Base-by-base conservation (phyloP, 1,140 invertebrate species). In the Tribolium madens region DNA sequence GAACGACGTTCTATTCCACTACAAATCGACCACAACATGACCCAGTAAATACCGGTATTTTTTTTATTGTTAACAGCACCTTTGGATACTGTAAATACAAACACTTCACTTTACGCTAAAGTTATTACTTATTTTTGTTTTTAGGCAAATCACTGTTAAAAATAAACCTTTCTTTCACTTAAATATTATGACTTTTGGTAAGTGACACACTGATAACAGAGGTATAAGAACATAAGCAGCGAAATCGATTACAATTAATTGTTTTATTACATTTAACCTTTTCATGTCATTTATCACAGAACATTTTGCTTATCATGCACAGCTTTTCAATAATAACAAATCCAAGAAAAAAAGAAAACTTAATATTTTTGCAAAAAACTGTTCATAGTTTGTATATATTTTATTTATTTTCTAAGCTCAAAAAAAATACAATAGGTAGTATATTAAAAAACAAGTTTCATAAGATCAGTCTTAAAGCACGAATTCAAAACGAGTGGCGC, bases 21-120 rank as follows among this genome's bases (percentile, higher is more conserved):
- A 57, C 2, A 10, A 42, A 70, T 10, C 15, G 12, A 17, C 71
- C 5, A 73, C 31, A 73, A 5, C 50, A 73, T 73, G 71, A 73
- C 71, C 50, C 71, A 73, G 71, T 73, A 73, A 73, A 73, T 73
- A 73, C 17, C 47, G 26, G 26, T 73, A 73, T 73, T 48, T 73
- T n/a, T n/a, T 71, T 73, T 73, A 13, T 53, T 73, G 6, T 73
- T 73, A 9, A 53, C 36, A 69, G 68, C 68, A 71, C 68, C 21
- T 33, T 64, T 64, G 57, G 57, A 64, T 33, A 18, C 13, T 64
- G 57, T 64, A 64, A 64, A 64, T 64, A 64, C 57, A n/a, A 33
- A 10, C 57, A 64, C 57, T 64, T 15, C 57, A 13, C 26, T 26
- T 31, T 31, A 42, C 4, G 26, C 26, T 26, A 64, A 3, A 13